phyloP scores from a whole-genome alignment of 2,113 vertebrate species.

The Platycercus adscitus region DNA sequence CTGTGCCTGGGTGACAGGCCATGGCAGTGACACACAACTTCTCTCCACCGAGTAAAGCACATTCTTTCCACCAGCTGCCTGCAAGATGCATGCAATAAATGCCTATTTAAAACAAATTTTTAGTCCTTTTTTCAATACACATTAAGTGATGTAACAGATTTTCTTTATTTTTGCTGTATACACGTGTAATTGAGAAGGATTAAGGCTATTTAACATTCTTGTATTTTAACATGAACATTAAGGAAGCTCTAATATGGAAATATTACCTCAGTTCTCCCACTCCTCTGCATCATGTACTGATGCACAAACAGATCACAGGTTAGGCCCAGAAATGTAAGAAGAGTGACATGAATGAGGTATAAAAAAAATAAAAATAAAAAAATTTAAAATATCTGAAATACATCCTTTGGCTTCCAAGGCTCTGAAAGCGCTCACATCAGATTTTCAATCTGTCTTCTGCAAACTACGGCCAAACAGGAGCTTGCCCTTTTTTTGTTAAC shows the following conservation, averaged over 20 bases:
- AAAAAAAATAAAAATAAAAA: not conserved
- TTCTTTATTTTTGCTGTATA: not conserved
- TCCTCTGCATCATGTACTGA: accelerated
- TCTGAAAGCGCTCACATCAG: not conserved
- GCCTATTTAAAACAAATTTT: not conserved
- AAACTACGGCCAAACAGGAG: accelerated
- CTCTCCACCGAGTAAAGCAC: not conserved
- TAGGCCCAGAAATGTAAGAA: not conserved
- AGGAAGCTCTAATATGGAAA: not conserved
- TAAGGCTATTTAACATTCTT: not conserved
- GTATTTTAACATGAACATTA: not conserved
- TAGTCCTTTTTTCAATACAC: not conserved
- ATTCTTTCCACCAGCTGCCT: not conserved
- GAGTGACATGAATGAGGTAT: accelerated
- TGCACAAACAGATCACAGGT: accelerated
- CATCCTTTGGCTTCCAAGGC: not conserved
- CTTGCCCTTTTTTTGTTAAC: not conserved
- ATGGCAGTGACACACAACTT: accelerated
- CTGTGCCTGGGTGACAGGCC: not conserved
- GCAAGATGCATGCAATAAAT: not conserved
- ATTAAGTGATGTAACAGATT: not conserved
- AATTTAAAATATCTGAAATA: not conserved
- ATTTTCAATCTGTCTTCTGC: not conserved
- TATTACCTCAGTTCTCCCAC: not conserved
- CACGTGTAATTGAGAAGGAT: not conserved